Conservation (phyloP, 2,113 vertebrate genomes). For the Pseudorectes ferrugineus region DNA sequence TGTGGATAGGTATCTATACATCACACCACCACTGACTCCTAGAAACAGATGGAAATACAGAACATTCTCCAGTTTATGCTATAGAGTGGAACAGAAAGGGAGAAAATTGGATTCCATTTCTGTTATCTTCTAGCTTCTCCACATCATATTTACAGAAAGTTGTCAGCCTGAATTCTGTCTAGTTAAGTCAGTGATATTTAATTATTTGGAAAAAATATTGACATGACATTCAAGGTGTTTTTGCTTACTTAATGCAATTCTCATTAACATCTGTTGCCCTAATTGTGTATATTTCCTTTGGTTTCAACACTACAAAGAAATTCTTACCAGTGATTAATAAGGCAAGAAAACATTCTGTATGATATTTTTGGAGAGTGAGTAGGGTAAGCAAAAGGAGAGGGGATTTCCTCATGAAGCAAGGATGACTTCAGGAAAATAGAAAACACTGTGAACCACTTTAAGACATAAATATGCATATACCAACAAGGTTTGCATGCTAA, state of each 20-base stretch:
- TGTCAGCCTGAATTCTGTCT: background rate
- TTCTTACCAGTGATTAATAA: background rate
- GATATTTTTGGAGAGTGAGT: background rate
- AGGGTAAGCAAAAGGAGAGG: background rate
- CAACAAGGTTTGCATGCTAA: background rate
- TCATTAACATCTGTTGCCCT: background rate
- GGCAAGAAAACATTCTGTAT: background rate
- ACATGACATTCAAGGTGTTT: background rate
- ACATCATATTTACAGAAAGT: background rate
- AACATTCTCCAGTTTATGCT: background rate
- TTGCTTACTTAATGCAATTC: background rate
- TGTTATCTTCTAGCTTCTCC: background rate
- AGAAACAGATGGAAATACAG: background rate
- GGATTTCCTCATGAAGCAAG: conserved; percentile 12
- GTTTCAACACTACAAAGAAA: background rate
- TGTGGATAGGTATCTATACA: background rate
- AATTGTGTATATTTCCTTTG: background rate
- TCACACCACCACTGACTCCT: background rate
- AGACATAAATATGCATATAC: background rate
- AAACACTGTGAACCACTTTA: background rate
- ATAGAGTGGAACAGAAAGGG: background rate
- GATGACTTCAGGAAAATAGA: background rate
- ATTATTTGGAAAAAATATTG: background rate
- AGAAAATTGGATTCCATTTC: background rate
- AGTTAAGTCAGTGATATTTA: background rate